Evolutionary conservation across 2,888 invertebrate genomes (phyloP).

Genomic region (Cinara cedri): DNA sequence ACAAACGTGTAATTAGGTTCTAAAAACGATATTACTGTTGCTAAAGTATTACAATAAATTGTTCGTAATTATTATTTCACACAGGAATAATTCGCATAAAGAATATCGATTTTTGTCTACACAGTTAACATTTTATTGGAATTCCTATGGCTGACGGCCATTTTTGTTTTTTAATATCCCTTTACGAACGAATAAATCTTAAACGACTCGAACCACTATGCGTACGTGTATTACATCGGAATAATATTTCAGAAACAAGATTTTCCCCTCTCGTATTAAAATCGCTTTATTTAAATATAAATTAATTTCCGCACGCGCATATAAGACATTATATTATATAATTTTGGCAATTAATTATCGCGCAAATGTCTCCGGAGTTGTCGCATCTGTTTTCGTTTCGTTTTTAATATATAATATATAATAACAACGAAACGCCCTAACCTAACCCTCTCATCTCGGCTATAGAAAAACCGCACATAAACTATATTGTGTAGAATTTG

Average conservation of each 20-base stretch:
- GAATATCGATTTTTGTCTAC: conserved; percentile 9
- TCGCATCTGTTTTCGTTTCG: conserved; percentile 41
- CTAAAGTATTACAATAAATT: background rate
- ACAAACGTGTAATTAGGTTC: background rate
- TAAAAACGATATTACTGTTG: background rate
- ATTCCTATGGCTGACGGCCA: conserved; percentile 27
- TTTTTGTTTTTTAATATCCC: conserved; percentile 4
- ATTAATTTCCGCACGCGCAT: conserved; percentile 8
- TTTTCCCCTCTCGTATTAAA: conserved; percentile 23
- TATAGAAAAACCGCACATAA: conserved; percentile 16
- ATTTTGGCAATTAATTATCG: conserved; percentile 43
- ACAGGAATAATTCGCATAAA: too few species aligned
- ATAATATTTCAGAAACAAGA: background rate
- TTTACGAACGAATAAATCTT: conserved; percentile 18
- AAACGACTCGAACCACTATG: too few species aligned
- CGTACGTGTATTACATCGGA: background rate
- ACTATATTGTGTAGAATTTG: background rate
- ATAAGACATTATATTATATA: conserved; percentile 5
- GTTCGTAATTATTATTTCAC: conserved; percentile 8
- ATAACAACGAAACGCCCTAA: conserved; percentile 15
- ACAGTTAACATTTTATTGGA: background rate
- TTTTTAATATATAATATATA: too few species aligned
- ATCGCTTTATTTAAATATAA: conserved; percentile 36
- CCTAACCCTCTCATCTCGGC: too few species aligned
- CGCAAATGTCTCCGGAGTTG: conserved; percentile 34